These are phyloP conservation scores for Oegoconia quadripuncta DNA, from an alignment of 2,888 invertebrate species.

Conservation along the genomic window DNA sequence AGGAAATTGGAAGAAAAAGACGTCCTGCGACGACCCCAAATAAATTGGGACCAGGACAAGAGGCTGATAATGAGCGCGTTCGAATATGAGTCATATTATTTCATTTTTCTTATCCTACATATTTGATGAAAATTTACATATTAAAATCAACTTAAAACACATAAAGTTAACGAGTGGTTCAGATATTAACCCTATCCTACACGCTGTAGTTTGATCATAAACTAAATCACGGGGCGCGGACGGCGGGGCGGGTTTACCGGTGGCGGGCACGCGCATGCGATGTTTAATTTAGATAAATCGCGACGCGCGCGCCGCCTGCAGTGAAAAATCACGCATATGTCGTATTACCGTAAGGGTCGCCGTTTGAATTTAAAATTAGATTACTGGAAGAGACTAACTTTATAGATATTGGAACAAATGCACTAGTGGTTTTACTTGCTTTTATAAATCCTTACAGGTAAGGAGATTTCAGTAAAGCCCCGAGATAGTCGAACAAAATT, in stretches of 20 bases:
- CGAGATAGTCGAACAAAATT: too few relatives aligned
- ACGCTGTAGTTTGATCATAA: conserved; percentile 41
- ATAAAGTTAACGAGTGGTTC: too few relatives aligned
- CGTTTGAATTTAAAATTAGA: conserved; percentile 9
- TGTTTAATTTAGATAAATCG: conserved; percentile 80
- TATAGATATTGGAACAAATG: neutral
- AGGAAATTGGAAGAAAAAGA: too few relatives aligned
- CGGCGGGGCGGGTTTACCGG: conserved; percentile 41
- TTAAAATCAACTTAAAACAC: too few relatives aligned
- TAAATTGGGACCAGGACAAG: too few relatives aligned
- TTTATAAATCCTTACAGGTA: too few relatives aligned
- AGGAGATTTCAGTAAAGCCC: too few relatives aligned
- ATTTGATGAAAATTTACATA: too few relatives aligned
- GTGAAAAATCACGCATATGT: conserved; percentile 76
- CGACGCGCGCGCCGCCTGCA: conserved; percentile 58
- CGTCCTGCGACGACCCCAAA: too few relatives aligned
- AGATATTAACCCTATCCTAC: conserved; percentile 15
- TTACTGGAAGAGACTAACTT: conserved; percentile 17
- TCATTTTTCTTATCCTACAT: too few relatives aligned
- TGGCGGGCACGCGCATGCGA: conserved; percentile 63
- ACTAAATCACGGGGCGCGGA: conserved; percentile 48
- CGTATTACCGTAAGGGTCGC: conserved; percentile 44
- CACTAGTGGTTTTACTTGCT: neutral
- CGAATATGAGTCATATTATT: too few relatives aligned
- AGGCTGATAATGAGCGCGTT: too few relatives aligned